Evolutionary conservation across 2,888 invertebrate genomes (phyloP), one percentile per base, ranked within the genome.

Genomic region (Oscheius sp.): DNA sequence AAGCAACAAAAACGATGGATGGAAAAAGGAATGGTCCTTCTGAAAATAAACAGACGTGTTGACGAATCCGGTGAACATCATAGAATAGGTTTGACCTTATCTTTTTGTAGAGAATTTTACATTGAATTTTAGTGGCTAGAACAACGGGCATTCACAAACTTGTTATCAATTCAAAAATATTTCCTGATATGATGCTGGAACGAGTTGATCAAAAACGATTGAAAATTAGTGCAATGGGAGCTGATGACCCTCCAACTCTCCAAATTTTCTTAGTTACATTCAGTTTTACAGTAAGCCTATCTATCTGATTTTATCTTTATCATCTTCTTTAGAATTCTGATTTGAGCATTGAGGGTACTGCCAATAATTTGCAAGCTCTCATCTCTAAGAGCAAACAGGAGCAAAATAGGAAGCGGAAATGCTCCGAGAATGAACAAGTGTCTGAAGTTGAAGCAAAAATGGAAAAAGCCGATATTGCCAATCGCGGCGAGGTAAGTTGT

Each of bases 211-310:
- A 76, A 18, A 84, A 84, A 64, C 75, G 86, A 9, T 53, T 86
- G n/a, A 83, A 85, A 78, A 79, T 87, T 35, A 86, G 87, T 35
- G 87, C 86, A 0, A 79, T 78, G 75, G 76, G 76, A 5, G 82
- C 84, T 0, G 86, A 85, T 29, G 86, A 85, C 25, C 59, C 77
- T 16, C 76, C 76, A 7, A 69, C 78, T 1, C 84, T 87, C 5
- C 87, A 87, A 73, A 74, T 87, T n/a, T 87, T 87, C 72, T 74
- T 87, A 9, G 72, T 87, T 46, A 83, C 81, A 23, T 77, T 80
- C 7, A 79, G 79, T 27, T 76, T 78, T 16, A 76, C 79, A 25
- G 78, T 80, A 56, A 46, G 70, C 55, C 49, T 74, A 23, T 1
- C 9, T 18, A 49, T 21, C 25, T 43, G 27, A 21, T n/a, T 43